Base-by-base conservation (phyloP, 2,113 vertebrate species). In the Marmota monax region DNA sequence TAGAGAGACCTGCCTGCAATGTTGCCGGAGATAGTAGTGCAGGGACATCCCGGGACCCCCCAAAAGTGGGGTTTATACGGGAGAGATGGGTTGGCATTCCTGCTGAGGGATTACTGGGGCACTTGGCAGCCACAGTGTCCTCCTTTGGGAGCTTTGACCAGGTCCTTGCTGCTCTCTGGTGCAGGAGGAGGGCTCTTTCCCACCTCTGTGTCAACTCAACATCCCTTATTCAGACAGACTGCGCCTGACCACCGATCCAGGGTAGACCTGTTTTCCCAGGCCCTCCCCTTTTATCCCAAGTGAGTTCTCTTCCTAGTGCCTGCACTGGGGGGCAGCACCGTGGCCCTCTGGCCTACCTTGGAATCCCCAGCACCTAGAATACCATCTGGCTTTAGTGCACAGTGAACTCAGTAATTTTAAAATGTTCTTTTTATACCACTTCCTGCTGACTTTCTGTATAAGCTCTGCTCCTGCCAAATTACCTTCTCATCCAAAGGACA, bases 181-280 rank as follows among this genome's bases (percentile, higher is more conserved):
- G 79, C 25, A 56, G 74, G 51, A 56, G 3, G 32, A 10, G 63
- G 67, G 45, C 56, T 51, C 7, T 20, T 76, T 63, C 42, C 39
- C 18, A 27, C 65, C 78, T 32, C 53, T 7, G n/a, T 83, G 42
- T 79, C 16, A 32, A 39, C n/a, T 39, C 13, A 8, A 13, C 58
- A 32, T 8, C 53, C 18, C 67, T 42, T 1, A 9, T 32, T 20
- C 67, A 23, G 32, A 51, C 27, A 53, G 45, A 23, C 58, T 18
- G 17, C 11, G 4, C 18, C 34, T 2, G 16, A 73, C 53, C 45
- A 2, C 39, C 2, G 32, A 20, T 12, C 42, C 23, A 4, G 45
- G 12, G 10, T 8, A 5, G 18, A 22, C 8, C 34, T 32, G 67
- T 32, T 32, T 0, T 0, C 16, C n/a, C 27, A 0, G 9, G 0